phyloP scores from a whole-genome alignment of 2,113 vertebrate species.

The Myotis davidii region DNA sequence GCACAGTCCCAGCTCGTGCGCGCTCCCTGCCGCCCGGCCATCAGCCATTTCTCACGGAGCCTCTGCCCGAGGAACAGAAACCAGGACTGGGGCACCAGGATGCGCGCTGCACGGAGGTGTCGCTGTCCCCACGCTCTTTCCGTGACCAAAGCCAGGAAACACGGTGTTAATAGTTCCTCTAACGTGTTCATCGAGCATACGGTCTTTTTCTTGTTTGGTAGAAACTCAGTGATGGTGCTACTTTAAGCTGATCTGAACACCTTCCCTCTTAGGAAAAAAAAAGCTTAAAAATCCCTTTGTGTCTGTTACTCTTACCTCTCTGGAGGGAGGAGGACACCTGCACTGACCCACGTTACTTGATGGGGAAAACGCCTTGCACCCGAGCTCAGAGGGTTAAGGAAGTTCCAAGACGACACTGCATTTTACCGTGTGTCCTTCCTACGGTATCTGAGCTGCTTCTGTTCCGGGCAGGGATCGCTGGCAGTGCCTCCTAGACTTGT shows the following conservation, averaged over 20 bases:
- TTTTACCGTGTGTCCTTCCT: accelerated
- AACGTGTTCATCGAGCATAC: background rate
- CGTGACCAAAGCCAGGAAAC: background rate
- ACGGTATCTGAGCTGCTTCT: background rate
- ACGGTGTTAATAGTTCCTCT: background rate
- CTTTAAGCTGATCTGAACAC: background rate
- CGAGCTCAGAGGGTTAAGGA: background rate
- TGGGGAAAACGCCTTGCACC: background rate
- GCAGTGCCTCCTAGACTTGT: background rate
- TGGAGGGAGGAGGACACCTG: background rate
- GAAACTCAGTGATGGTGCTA: background rate
- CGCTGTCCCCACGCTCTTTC: background rate
- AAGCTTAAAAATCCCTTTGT: background rate
- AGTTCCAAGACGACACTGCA: background rate
- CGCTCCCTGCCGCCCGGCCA: background rate
- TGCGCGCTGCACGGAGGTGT: background rate
- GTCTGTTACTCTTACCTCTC: background rate
- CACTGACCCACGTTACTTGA: background rate
- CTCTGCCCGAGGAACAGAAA: background rate
- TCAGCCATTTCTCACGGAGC: background rate
- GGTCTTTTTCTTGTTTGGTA: background rate
- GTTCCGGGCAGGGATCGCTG: too few relatives aligned
- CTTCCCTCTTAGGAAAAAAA: background rate
- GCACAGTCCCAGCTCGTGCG: background rate
- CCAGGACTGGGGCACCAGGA: background rate